Base-by-base conservation (phyloP, 37 sponge, comb jelly and placozoan species). In the Axinella damicornis region DNA sequence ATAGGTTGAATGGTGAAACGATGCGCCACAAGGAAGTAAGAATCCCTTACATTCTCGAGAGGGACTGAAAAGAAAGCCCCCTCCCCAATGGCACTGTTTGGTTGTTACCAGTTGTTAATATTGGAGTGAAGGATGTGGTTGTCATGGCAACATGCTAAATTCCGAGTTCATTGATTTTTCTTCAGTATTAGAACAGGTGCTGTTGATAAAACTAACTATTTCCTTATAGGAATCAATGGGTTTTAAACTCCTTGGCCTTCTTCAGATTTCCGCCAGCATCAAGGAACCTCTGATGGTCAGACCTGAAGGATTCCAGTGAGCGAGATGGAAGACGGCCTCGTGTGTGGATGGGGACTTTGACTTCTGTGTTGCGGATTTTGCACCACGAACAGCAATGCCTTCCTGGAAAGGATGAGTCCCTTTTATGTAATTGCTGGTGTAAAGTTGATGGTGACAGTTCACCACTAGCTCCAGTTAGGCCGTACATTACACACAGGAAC, bases 391-490 rank as follows among this genome's bases (percentile, higher is more conserved):
- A 76, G 32, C 76, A 57, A 32, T 76, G 76, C 1, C 76, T 30
- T 11, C 76, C 80, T 79, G 21, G 61, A 18, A 18, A n/a, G n/a
- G n/a, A n/a, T n/a, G n/a, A n/a, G n/a, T n/a, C n/a, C n/a, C n/a
- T n/a, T n/a, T n/a, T n/a, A n/a, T n/a, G 18, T n/a, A n/a, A n/a
- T n/a, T n/a, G n/a, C n/a, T n/a, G n/a, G n/a, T n/a, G n/a, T n/a
- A 56, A 18, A 56, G 46, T 20, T 21, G 34, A 40, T 12, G n/a
- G 27, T 13, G 24, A 19, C 18, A 35, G 31, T 71, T 70, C 38
- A 83, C 74, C 83, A 71, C 37, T 57, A 62, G 73, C 73, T 37
- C 83, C 83, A 34, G 73, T 73, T 18, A 83, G 46, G 20, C 83
- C 83, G 36, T 83, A 83, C 52, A 61, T 39, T 24, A 22, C 39